These are phyloP conservation scores for Trilocha varians DNA, from an alignment of 2,888 invertebrate genomes.

Conservation along the genomic window DNA sequence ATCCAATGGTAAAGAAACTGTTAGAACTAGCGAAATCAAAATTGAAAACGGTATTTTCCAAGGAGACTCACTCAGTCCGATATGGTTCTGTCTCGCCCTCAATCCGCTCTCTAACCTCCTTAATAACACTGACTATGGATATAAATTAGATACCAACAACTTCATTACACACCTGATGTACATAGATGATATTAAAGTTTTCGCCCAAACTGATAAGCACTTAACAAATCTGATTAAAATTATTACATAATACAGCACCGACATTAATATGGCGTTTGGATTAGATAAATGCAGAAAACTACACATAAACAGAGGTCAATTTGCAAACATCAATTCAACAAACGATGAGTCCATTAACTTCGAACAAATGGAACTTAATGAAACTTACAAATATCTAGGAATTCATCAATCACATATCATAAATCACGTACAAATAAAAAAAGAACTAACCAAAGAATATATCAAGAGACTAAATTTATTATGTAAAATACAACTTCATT, in stretches of 20 bases:
- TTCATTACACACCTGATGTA: not conserved
- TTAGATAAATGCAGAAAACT: conserved; percentile 5
- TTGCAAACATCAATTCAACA: too few relatives aligned
- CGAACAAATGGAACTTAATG: too few relatives aligned
- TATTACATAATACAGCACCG: conserved; percentile 2
- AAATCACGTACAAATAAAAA: too few relatives aligned
- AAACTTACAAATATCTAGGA: too few relatives aligned
- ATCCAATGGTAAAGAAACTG: not conserved
- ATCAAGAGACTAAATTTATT: too few relatives aligned
- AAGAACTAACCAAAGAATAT: too few relatives aligned
- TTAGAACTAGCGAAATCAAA: conserved; percentile 4
- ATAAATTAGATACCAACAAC: not conserved
- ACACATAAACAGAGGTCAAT: conserved; percentile 1
- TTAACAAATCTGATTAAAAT: conserved; percentile 1
- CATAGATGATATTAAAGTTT: conserved; percentile 1
- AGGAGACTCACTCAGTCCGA: conserved; percentile 9
- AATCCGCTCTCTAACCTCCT: conserved; percentile 7
- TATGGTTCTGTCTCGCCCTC: conserved; percentile 12
- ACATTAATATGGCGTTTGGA: conserved; percentile 4
- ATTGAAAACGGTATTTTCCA: conserved; percentile 11
- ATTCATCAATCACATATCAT: too few relatives aligned
- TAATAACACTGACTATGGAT: not conserved
- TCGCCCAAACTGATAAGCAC: not conserved
- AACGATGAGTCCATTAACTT: too few relatives aligned
- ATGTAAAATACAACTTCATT: too few relatives aligned